Conservation (phyloP, 2,797 vertebrate genomes). For the Gallinago nigripennis region DNA sequence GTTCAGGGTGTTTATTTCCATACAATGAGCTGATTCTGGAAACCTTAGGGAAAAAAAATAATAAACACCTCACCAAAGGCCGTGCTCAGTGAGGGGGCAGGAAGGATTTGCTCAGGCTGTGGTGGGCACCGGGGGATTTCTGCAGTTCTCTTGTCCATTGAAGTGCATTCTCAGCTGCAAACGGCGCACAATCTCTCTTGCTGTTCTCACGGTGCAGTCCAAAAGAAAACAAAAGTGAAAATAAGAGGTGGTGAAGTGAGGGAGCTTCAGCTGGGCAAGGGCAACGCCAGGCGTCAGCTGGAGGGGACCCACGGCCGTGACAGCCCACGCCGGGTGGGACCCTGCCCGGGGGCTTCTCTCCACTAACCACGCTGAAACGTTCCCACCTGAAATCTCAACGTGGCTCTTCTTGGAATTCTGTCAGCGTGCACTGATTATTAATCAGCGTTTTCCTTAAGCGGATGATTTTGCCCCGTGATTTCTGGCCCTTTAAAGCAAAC, state of each 20-base stretch:
- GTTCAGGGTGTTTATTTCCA: constrained; percentile 36
- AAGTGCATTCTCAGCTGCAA: constrained; percentile 73
- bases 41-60: background rate
- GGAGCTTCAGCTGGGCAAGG: background rate
- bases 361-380: background rate
- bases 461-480: background rate
- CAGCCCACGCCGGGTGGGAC: background rate
- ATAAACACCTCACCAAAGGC: background rate
- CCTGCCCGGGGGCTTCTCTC: background rate
- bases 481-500: constrained; percentile 36
- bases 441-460: background rate
- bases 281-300: background rate
- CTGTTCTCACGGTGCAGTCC: constrained; percentile 43
- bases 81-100: background rate
- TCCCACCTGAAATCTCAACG: background rate
- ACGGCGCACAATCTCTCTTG: constrained; percentile 57
- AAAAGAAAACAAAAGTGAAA: background rate
- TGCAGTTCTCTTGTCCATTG: constrained; percentile 57
- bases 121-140: constrained; percentile 39
- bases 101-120: constrained; percentile 34
- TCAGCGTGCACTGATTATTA: background rate
- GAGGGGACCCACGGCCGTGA: background rate
- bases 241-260: background rate
- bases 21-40: constrained; percentile 61
- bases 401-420: background rate